These are phyloP conservation scores for Lumbricus terrestris DNA, from an alignment of 2,888 invertebrate genomes.

Conservation along the genomic window DNA sequence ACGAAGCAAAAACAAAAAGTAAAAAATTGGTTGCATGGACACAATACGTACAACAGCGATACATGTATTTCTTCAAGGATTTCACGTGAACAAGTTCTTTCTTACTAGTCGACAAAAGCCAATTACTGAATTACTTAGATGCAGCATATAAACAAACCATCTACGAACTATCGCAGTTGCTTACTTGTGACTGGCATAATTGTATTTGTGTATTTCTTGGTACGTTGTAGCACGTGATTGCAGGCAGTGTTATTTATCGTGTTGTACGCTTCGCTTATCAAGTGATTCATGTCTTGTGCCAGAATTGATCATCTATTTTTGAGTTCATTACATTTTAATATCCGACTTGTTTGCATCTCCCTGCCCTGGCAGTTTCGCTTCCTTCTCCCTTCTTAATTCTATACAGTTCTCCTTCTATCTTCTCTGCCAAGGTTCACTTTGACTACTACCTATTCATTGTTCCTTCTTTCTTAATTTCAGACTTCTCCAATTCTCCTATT, in stretches of 20 bases:
- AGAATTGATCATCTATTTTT: neutral
- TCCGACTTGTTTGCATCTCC: neutral
- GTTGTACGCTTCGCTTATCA: neutral
- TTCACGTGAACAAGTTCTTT: neutral
- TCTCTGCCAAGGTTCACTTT: too few relatives aligned
- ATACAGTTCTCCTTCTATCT: neutral
- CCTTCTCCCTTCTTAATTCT: neutral
- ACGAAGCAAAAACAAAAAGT: neutral
- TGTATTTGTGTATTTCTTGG: neutral
- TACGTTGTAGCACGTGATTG: neutral
- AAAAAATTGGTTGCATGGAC: neutral
- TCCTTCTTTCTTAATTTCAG: too few relatives aligned
- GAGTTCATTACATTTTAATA: neutral
- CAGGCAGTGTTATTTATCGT: neutral
- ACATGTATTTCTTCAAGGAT: neutral
- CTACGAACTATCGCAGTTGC: neutral
- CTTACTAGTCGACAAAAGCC: neutral
- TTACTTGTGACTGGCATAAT: neutral
- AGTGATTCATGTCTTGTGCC: slow-evolving; percentile 3
- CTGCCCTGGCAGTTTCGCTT: neutral
- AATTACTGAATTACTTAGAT: neutral
- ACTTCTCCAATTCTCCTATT: too few relatives aligned
- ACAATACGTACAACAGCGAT: neutral
- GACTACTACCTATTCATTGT: neutral
- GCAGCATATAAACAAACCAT: neutral